These are phyloP conservation scores for Oreochromis aureus DNA, from an alignment of 2,113 vertebrate genomes.

Conservation along the genomic window DNA sequence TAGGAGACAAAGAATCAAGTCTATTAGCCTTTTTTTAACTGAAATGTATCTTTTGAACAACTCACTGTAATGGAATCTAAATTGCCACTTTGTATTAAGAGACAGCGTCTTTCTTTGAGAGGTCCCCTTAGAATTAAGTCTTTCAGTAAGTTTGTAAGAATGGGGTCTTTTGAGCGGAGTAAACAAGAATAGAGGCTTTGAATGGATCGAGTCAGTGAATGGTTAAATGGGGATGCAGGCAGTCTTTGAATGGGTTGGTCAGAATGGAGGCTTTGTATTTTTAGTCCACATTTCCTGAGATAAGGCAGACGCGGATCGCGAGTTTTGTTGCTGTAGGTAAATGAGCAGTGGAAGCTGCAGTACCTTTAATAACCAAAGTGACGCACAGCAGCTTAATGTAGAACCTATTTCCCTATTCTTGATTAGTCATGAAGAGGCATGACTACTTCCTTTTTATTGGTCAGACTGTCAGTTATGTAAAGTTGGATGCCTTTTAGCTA, in stretches of 20 bases:
- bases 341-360: not conserved
- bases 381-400: not conserved
- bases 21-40: not conserved
- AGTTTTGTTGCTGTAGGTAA: slow-evolving; percentile 32
- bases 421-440: not conserved
- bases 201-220: slow-evolving; percentile 41
- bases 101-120: slow-evolving; percentile 51
- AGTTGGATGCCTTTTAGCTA: not conserved
- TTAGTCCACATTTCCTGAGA: slow-evolving; percentile 38
- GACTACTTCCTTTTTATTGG: not conserved
- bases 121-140: slow-evolving; percentile 40
- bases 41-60: slow-evolving; percentile 3
- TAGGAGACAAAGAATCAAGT: not conserved
- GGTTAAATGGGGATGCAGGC: slow-evolving; percentile 48
- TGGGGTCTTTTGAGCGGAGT: slow-evolving; percentile 51
- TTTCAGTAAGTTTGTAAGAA: slow-evolving; percentile 56
- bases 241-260: slow-evolving; percentile 43
- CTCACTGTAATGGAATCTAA: slow-evolving; percentile 25
- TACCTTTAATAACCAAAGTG: not conserved
- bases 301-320: slow-evolving; percentile 11
- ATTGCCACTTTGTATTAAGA: slow-evolving; percentile 36
- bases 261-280: slow-evolving; percentile 65
- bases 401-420: not conserved
- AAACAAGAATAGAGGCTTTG: slow-evolving; percentile 51
- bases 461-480: not conserved